Base-by-base conservation (phyloP, 1,140 invertebrate species). In the Diachasma alloeum region DNA sequence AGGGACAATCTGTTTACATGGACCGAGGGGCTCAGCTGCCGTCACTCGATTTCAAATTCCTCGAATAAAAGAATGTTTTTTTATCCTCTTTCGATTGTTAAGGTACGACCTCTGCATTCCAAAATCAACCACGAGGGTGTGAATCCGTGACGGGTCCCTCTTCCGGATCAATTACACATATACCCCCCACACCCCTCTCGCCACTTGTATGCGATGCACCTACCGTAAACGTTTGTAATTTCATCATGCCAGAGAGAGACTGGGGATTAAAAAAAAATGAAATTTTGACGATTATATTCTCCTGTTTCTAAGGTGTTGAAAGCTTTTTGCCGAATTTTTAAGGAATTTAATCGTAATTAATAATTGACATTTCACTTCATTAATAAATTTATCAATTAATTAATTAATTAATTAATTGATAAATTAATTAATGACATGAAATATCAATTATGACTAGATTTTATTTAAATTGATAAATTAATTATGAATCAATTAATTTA, bases 1-100 rank as follows among this genome's bases (percentile, higher is more conserved):
- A 78, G 69, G 59, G 59, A 63, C 59, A 63, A 63, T 26, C 59
- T 63, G 59, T 63, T 63, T 63, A 31, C 22, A 63, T 63, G 24
- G 59, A 31, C 59, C 59, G 24, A 26, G 59, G 48, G 48, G 15
- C 48, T 53, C 11, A 63, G 24, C 59, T 63, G 24, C 59, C 59
- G 24, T 63, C 59, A 63, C 24, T 63, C 59, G 24, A 26, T 63
- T 63, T 31, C 59, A 63, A 63, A 63, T 63, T 63, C 59, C 24
- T 63, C 59, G 24, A 63, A 53, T 19, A 31, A 63, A 15, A 11
- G 59, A 63, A 63, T 75, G 70, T 44, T 70, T 36, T 72, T 74
- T 73, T 56, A 48, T 26, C 37, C 44, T 48, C 72, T 26, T 10
- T 76, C 46, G 70, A 53, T 59, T 26, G 67, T 68, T 68, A n/a